These are phyloP conservation scores for Antidorcas marsupialis DNA, from an alignment of 2,113 vertebrate genomes.

Conservation along the genomic window DNA sequence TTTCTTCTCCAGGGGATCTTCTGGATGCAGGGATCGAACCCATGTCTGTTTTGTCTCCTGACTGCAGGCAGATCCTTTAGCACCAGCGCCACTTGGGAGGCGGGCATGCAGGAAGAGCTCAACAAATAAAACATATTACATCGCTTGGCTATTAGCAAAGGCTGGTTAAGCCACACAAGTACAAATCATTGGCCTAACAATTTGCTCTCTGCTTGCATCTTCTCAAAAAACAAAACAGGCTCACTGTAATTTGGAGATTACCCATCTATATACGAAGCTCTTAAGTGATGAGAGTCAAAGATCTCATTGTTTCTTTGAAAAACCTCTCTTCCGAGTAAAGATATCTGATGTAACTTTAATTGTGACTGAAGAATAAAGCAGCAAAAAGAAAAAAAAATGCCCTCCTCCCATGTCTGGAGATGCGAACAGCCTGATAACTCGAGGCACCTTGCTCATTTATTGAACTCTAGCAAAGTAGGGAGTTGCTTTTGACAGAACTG, in stretches of 20 bases:
- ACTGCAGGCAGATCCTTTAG: background rate
- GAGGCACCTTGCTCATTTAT: slow-evolving; percentile 47
- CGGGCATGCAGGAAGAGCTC: background rate
- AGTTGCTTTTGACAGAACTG: slow-evolving; percentile 43
- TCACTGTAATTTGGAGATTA: background rate
- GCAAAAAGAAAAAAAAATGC: background rate
- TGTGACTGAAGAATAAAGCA: slow-evolving; percentile 1
- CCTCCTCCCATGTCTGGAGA: background rate
- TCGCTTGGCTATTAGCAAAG: background rate
- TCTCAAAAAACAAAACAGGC: background rate
- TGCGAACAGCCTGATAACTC: background rate
- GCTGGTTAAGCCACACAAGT: background rate
- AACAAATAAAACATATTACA: background rate
- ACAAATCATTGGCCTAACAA: background rate
- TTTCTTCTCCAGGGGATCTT: background rate
- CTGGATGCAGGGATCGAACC: background rate
- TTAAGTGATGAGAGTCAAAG: slow-evolving; percentile 6
- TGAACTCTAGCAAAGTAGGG: background rate
- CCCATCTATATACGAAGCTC: background rate
- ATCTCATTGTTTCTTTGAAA: slow-evolving; percentile 6
- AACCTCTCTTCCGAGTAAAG: background rate
- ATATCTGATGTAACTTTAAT: slow-evolving; percentile 37
- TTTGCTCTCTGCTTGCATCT: background rate
- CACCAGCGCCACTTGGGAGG: background rate
- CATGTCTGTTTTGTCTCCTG: background rate